Evolutionary conservation across 2,797 vertebrate genomes (phyloP).

Genomic region (Ptychobarbus kaznakovi): DNA sequence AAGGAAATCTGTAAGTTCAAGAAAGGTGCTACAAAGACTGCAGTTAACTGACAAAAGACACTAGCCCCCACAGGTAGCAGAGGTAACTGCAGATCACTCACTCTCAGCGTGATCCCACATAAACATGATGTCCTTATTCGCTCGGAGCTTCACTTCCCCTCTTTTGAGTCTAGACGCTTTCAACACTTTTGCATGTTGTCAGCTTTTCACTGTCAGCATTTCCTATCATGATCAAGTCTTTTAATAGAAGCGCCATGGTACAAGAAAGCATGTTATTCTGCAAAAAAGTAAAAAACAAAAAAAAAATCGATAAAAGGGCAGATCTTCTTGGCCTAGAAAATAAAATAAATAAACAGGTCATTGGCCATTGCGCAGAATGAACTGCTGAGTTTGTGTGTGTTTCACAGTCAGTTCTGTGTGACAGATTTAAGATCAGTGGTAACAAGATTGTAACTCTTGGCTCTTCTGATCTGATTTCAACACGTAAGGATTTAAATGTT

Average conservation of each 20-base stretch:
- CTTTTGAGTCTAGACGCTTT: conserved; percentile 53
- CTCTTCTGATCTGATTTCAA: background rate
- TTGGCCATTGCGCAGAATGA: background rate
- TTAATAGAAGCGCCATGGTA: background rate
- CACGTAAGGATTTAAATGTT: background rate
- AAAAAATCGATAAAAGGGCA: background rate
- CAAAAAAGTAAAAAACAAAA: background rate
- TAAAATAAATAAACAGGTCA: conserved; percentile 19
- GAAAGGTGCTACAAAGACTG: background rate
- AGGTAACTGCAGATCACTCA: conserved; percentile 68
- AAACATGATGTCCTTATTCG: conserved; percentile 45
- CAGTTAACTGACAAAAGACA: conserved; percentile 16
- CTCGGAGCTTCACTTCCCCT: conserved; percentile 50
- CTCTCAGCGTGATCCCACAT: conserved; percentile 47
- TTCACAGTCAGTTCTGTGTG: background rate
- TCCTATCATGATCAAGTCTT: conserved; percentile 28
- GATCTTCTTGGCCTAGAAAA: background rate
- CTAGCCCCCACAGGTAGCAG: conserved; percentile 38
- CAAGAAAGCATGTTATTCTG: background rate
- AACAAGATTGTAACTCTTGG: background rate
- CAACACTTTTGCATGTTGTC: conserved; percentile 32
- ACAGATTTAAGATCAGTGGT: background rate
- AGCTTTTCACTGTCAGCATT: conserved; percentile 16
- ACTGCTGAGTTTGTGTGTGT: background rate
- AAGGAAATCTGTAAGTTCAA: conserved; percentile 7